Base-by-base conservation (phyloP, 53 echinoderm and acorn worm species). In the Echinometra lucunter region DNA sequence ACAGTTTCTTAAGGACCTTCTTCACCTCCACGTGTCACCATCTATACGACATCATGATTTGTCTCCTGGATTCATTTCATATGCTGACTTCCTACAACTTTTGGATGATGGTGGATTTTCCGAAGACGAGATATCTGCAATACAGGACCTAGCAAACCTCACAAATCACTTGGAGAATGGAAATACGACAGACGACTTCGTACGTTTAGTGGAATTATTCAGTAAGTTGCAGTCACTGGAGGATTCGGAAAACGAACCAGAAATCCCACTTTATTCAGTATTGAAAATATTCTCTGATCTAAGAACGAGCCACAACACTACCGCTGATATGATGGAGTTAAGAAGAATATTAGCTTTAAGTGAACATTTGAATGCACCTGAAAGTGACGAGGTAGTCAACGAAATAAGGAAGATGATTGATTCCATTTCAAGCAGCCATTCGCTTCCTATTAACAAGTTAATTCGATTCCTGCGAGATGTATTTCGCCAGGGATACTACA, bases 101-200 rank as follows among this genome's bases (percentile, higher is more conserved):
- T 30, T 85, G 45, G 37, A 25, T 28, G 85, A 85, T 49, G 85
- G n/a, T 49, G 45, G 1, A 3, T 85, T 85, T 9, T 85, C 85
- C 13, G 49, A 49, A 27, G 15, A n/a, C 4, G 85, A 85, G 12
- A 25, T 85, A 4, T 53, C 23, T 49, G 27, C 85, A 2, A 85
- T 85, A 49, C n/a, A 85, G 30, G n/a, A 85, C 1, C 49, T 85
- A 16, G 49, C 27, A 85, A 85, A 85, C 85, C n/a, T 85, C 27
- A 85, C 85, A n/a, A n/a, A 49, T 85, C 23, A 78, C 42, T n/a
- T 53, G 9, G 15, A 47, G 11, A 25, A 49, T 27, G 45, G n/a
- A 13, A 85, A 45, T 47, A n/a, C 6, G 10, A 12, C 49, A 28
- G 16, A 28, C n/a, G 47, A 85, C 3, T 85, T 85, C 12, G 47